Conservation (phyloP, 2,113 vertebrate species). For the Apistogramma diplotaenia region DNA sequence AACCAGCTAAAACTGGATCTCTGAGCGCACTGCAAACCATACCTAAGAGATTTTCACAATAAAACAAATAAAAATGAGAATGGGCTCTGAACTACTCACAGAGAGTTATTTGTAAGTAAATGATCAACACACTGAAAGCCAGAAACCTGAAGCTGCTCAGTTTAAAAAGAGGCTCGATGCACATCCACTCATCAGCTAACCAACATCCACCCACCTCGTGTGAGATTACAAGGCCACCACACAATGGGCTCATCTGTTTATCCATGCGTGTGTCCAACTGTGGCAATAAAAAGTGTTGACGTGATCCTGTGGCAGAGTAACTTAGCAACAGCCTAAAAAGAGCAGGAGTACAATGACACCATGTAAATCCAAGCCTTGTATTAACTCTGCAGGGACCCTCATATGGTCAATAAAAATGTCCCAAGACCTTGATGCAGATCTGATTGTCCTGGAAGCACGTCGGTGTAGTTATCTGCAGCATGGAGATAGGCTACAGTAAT, state of each 20-base stretch:
- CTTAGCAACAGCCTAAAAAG: conserved; percentile 48
- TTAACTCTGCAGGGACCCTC: conserved; percentile 44
- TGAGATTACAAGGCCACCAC: conserved; percentile 33
- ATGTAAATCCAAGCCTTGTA: conserved; percentile 18
- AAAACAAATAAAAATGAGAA: no score
- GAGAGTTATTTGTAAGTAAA: no score
- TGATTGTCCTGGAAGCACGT: conserved; percentile 55
- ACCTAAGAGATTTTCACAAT: background rate
- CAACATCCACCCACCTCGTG: conserved; percentile 6
- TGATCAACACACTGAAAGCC: no score
- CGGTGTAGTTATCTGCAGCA: conserved; percentile 50
- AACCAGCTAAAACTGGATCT: no score
- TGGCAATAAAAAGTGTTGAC: conserved; percentile 46
- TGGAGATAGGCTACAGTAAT: conserved; percentile 64
- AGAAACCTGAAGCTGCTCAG: no score
- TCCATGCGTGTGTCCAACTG: background rate
- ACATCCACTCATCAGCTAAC: conserved; percentile 19
- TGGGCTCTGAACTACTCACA: no score
- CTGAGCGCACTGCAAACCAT: background rate
- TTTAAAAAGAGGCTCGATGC: conserved; percentile 7
- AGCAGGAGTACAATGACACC: conserved; percentile 19
- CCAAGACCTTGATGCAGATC: conserved; percentile 66
- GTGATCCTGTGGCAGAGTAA: conserved; percentile 30
- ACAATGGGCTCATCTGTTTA: background rate
- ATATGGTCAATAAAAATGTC: conserved; percentile 55